Evolutionary conservation across 23 tunicate genomes (phyloP).

Genomic region (Styela plicata): DNA sequence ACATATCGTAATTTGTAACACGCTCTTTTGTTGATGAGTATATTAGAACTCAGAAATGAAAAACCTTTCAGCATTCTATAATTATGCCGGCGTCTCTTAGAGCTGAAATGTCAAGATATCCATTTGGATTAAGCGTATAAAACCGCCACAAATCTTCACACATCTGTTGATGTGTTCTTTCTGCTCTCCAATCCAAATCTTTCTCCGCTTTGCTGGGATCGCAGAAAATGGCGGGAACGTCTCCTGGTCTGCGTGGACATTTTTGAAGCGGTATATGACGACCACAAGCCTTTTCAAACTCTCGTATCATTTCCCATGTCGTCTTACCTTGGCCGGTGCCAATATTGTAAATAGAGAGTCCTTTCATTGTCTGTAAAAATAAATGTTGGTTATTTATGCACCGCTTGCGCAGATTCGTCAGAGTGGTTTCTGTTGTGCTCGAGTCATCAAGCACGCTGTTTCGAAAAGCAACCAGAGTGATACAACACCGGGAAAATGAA

Average conservation of each 20-base stretch:
- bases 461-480: no score
- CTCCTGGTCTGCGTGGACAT: constrained; percentile 88
- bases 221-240: constrained; percentile 82
- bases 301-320: constrained; percentile 75
- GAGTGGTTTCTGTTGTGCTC: no score
- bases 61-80: constrained; percentile 26
- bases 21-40: no score
- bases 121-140: constrained; percentile 86
- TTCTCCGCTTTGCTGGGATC: constrained; percentile 80
- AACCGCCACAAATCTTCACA: constrained; percentile 96
- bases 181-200: constrained; percentile 88
- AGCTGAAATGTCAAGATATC: constrained; percentile 60
- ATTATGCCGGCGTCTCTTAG: constrained; percentile 28
- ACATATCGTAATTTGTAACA: no score
- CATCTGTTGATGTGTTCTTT: constrained; percentile 66
- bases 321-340: constrained; percentile 89
- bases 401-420: no score
- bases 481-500: no score
- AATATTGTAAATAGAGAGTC: constrained; percentile 64
- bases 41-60: no score
- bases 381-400: no score
- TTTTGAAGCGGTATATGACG: constrained; percentile 38
- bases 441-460: no score
- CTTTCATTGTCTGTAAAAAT: neutral
- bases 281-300: constrained; percentile 85